phyloP scores from a whole-genome alignment of 2,797 vertebrate species.

The Thamnophis elegans region DNA sequence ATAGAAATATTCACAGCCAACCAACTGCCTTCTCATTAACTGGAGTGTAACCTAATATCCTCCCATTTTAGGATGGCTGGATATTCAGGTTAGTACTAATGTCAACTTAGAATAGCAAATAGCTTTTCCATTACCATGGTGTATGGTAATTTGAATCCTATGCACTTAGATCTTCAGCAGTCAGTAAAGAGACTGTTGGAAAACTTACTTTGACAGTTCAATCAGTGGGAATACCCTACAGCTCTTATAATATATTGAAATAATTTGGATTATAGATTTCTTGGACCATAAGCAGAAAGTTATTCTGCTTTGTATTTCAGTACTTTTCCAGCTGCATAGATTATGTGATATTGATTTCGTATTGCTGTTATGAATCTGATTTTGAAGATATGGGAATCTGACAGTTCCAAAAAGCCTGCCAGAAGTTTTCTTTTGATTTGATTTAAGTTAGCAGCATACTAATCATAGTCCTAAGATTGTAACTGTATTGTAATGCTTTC shows the following conservation, averaged over 20 bases:
- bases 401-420: neutral
- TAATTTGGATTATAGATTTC: neutral
- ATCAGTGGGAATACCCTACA: neutral
- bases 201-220: neutral
- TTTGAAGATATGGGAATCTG: neutral
- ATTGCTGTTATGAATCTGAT: neutral
- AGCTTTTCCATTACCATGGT: neutral
- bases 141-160: neutral
- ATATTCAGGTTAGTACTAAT: neutral
- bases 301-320: neutral
- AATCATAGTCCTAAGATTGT: neutral
- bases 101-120: neutral
- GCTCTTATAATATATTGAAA: neutral
- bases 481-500: slow-evolving; percentile 9
- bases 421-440: neutral
- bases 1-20: neutral
- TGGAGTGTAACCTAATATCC: neutral
- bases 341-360: neutral
- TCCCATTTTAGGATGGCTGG: neutral
- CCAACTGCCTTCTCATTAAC: neutral
- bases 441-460: neutral
- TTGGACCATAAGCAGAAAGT: neutral
- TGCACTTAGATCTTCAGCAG: neutral
- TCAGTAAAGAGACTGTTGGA: neutral
- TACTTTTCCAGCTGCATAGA: neutral